phyloP scores from a whole-genome alignment of 1,140 invertebrate species.

The Octopus bimaculoides region DNA sequence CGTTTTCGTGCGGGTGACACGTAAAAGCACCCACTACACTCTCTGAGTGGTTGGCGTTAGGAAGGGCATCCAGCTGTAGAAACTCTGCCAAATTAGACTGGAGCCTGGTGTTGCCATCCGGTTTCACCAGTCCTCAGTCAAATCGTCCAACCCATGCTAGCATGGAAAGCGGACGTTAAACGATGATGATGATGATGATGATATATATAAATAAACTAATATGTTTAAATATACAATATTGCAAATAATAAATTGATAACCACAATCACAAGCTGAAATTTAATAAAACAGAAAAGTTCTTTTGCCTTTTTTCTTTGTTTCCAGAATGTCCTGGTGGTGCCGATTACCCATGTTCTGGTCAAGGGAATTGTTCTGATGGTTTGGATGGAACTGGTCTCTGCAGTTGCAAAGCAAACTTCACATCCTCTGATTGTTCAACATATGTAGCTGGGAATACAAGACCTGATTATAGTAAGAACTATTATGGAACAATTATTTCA shows the following conservation, averaged over 20 bases:
- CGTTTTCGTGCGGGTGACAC: too few relatives aligned
- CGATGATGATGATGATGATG: too few relatives aligned
- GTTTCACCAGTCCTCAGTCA: too few relatives aligned
- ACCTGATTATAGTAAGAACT: slow-evolving; percentile 27
- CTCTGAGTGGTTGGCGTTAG: too few relatives aligned
- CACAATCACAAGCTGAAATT: neutral
- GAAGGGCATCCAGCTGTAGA: too few relatives aligned
- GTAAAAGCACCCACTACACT: too few relatives aligned
- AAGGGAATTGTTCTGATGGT: slow-evolving; percentile 33
- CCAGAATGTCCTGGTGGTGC: slow-evolving; percentile 40
- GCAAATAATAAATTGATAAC: neutral
- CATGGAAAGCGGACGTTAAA: too few relatives aligned
- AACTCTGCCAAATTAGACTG: too few relatives aligned
- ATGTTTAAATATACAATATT: neutral
- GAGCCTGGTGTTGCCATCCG: too few relatives aligned
- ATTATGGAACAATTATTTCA: neutral
- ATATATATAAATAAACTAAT: neutral
- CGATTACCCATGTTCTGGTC: slow-evolving; percentile 33
- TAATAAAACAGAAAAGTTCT: neutral
- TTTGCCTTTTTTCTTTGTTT: slow-evolving; percentile 16
- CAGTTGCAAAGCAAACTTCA: slow-evolving; percentile 26
- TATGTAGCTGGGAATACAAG: slow-evolving; percentile 22
- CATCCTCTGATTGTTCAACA: slow-evolving; percentile 24
- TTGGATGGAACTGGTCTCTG: slow-evolving; percentile 29
- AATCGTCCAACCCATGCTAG: too few relatives aligned